Percentiles rank a stretch among this genome's conserved stretches.
These are phyloP conservation scores for Agrilus cyanescens DNA, from an alignment of 2,888 invertebrate species.

Conservation along the genomic window DNA sequence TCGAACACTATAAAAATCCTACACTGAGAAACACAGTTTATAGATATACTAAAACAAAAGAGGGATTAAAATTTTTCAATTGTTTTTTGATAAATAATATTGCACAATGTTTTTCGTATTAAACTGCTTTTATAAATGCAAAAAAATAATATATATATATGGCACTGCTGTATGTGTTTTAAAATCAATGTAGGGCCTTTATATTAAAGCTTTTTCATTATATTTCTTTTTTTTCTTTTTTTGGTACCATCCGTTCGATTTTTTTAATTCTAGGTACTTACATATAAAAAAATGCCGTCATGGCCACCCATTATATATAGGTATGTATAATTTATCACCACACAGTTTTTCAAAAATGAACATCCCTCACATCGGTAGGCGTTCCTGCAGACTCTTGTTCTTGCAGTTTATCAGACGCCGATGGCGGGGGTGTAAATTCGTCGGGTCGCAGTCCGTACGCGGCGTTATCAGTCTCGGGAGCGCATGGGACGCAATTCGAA, in stretches of 20 bases:
- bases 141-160: neutral
- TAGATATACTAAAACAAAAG: too few species aligned
- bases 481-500: conserved; percentile 23
- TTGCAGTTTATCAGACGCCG: conserved; percentile 37
- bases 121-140: too few species aligned
- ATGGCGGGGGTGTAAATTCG: conserved; percentile 25
- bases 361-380: conserved; percentile 76
- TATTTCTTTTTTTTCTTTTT: conserved; percentile 3
- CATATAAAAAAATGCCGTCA: conserved; percentile 12
- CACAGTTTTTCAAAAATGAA: conserved; percentile 45
- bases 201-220: neutral
- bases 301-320: conserved; percentile 10
- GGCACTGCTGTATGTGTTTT: neutral
- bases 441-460: conserved; percentile 19
- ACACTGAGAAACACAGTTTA: too few species aligned
- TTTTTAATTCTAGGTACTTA: conserved; percentile 6
- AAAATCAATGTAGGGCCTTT: neutral
- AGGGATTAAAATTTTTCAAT: too few species aligned
- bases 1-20: neutral
- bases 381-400: conserved; percentile 66
- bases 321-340: conserved; percentile 12
- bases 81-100: too few species aligned
- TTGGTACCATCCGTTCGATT: neutral
- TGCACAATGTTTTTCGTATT: too few species aligned
- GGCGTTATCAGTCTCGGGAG: conserved; percentile 6